Evolutionary conservation across 2,113 vertebrate species (phyloP).

Genomic region (Natator depressus): DNA sequence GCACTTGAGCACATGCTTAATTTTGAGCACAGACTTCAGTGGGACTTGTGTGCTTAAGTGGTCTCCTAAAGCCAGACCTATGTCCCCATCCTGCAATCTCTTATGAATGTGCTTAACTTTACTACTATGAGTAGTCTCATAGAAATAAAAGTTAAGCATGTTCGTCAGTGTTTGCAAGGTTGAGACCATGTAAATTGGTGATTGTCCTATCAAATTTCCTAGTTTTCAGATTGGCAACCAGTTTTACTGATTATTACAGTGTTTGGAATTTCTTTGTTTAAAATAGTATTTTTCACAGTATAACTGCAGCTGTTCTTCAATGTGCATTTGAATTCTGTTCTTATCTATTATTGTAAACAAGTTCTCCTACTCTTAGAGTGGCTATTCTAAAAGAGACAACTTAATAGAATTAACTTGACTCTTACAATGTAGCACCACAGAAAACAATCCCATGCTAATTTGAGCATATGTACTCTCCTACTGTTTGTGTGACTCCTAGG

Average conservation of each 20-base stretch:
- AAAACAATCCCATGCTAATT: not conserved
- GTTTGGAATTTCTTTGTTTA: not conserved
- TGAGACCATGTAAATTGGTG: not conserved
- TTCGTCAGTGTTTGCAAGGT: not conserved
- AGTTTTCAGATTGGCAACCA: not conserved
- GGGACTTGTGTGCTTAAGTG: not conserved
- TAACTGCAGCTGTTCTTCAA: not conserved
- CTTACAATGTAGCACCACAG: not conserved
- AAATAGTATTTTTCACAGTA: not conserved
- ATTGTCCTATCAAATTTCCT: not conserved
- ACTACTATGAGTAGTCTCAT: no score
- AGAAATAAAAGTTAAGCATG: not conserved
- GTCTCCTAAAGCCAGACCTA: not conserved
- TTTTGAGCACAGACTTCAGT: not conserved
- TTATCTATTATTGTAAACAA: accelerated
- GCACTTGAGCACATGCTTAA: not conserved
- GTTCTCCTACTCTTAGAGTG: not conserved
- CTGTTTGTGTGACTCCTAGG: not conserved
- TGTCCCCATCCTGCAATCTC: not conserved
- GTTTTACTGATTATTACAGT: not conserved
- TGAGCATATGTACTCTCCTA: not conserved
- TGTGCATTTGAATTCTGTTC: not conserved
- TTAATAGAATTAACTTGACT: not conserved
- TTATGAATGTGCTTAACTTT: not conserved
- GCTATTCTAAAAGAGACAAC: not conserved